Evolutionary conservation across 2,797 vertebrate species (phyloP), one percentile per base, ranked within the genome.

Genomic region (Paedocypris micromegethes): DNA sequence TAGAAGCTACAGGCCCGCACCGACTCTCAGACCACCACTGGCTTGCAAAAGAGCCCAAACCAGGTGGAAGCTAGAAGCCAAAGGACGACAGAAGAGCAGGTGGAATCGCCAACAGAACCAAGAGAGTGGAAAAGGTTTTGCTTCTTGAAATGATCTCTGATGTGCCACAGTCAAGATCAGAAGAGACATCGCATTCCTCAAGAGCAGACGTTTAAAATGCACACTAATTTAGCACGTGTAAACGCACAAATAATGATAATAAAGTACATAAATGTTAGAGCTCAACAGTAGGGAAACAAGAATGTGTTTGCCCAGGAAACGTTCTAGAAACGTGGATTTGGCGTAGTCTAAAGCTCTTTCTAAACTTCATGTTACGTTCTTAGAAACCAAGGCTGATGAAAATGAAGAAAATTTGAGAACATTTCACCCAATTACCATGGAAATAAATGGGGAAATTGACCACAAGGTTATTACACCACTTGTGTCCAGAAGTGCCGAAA

Each of bases 1-100:
- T 75, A 81, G 78, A 74, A 62, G 42, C 46, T 59, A 49, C 4
- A 73, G 40, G 43, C 55, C 65, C 60, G 61, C 50, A 68, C 45
- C 63, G 67, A 55, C 66, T 48, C 50, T 37, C 51, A 42, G 57
- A 7, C 5, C 49, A 60, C 55, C 50, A 64, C 9, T 66, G 63
- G 48, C 56, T 62, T 43, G 58, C 9, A 56, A 41, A 5, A 44
- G 61, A 44, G 46, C 53, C 58, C 64, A 69, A 68, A 23, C 23
- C 23, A 23, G 23, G 23, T 23, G 23, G 23, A 23, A 23, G 23
- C 23, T 23, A 23, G 23, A 23, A 23, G 23, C 23, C 23, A 23
- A 23, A 23, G 23, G 23, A 23, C 6, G 0, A 42, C 43, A 52
- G 6, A 6, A 7, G 8, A 43, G 9, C 41, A 1, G 3, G 39